Evolutionary conservation across 2,797 vertebrate species (phyloP), one percentile per base, ranked within the genome.

Genomic region (Eurystomus glaucurus): DNA sequence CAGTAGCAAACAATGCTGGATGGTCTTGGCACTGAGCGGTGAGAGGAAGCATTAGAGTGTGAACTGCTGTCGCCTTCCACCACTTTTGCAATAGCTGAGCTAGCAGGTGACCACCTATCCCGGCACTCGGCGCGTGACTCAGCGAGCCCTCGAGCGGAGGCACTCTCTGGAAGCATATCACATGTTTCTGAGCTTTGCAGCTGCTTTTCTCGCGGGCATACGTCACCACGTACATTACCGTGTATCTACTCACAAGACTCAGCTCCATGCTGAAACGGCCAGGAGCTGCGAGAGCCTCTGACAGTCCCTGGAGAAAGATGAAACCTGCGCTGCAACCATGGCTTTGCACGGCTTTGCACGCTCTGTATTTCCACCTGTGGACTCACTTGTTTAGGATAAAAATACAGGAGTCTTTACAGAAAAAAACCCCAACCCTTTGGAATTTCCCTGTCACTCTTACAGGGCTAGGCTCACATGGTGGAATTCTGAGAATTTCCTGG

Each of bases 261-360:
- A n/a, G 2, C 31, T 35, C 17, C 0, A 0, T 0, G 4, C 43
- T 54, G 81, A n/a, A 74, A 35, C 48, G 46, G 70, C 41, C 8
- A 2, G 51, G 64, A 66, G 85, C 78, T 61, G 61, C 0, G 25
- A 58, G 35, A 50, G 28, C 66, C 62, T 64, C 82, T 31, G 74
- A 33, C 0, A 1, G 41, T 9, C 69, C 43, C 2, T 1, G 35
- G 54, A 5, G 3, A 21, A 39, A 52, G 48, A 33, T 1, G 3
- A 26, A 78, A 23, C 55, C 12, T 0, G 2, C 7, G 52, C 58
- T 76, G 79, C 62, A 52, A 9, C n/a, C n/a, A 10, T 0, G 0
- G 79, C 66, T 60, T 77, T 43, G 17, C 39, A 20, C 0, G 0
- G 50, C 7, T 58, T 21, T 70, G 13, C 29, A 29, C 0, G 3